Conservation (phyloP, 2,113 vertebrate genomes). For the Spizaetus ornatus region DNA sequence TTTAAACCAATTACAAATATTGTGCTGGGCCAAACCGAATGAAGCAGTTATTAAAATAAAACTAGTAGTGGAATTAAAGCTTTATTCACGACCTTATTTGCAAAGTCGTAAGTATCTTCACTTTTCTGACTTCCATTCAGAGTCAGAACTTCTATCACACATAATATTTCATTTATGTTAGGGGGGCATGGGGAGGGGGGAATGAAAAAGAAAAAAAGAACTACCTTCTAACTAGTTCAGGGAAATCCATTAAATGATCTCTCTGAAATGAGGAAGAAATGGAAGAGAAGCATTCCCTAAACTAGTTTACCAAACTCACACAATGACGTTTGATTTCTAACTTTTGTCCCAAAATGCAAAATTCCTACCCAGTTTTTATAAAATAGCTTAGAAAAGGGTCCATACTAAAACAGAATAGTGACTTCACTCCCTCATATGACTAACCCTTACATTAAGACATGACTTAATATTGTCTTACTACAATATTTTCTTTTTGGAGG, state of each 20-base stretch:
- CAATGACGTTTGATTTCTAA: background rate
- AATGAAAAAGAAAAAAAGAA: background rate
- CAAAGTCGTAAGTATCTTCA: background rate
- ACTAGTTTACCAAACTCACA: background rate
- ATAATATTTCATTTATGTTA: background rate
- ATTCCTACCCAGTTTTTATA: background rate
- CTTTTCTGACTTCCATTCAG: background rate
- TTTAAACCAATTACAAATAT: background rate
- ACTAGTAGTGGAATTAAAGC: background rate
- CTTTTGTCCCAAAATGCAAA: background rate
- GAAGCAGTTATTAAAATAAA: background rate
- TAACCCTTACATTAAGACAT: background rate
- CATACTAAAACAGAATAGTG: no score
- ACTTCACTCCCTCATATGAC: background rate
- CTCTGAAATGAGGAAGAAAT: background rate
- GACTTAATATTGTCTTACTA: background rate
- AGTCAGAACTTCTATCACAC: background rate
- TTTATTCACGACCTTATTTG: background rate
- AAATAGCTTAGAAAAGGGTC: background rate
- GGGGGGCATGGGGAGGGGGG: rapidly evolving
- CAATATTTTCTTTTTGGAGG: background rate
- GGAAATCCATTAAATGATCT: background rate
- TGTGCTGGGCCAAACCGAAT: background rate
- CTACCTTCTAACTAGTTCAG: background rate
- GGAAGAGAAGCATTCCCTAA: background rate